Evolutionary conservation across 2,888 invertebrate genomes (phyloP), one percentile per base, ranked within the genome.

Genomic region (Digitonthophagus gazella): DNA sequence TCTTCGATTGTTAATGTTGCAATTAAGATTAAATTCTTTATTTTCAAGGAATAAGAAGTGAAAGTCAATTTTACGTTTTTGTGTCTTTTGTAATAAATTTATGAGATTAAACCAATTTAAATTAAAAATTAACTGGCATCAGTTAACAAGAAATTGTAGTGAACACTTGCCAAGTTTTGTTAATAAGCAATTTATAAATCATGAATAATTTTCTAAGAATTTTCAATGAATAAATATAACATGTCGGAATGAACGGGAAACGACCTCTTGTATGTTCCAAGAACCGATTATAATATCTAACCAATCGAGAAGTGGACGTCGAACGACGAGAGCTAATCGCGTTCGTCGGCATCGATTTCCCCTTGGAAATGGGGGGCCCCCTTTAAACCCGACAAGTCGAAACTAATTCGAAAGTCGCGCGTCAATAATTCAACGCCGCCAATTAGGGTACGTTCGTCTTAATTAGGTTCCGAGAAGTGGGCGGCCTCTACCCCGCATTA

Each of bases 371-470:
- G 58, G 58, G 14, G 58, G 16, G 14, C 15, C 18, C 16, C 58
- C 16, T 16, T 58, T 16, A 18, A 58, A 58, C 14, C 16, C 58
- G 61, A 61, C 19, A 20, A 61, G 61, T 18, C 61, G 16, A 20
- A 16, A 61, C 61, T 61, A 61, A 61, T 61, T 61, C 20, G 18
- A 61, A 18, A 61, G n/a, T 61, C 61, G 61, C 18, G 18, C 20
- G 20, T 61, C 61, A 61, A 61, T 61, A 61, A 61, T 61, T 61
- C 20, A 61, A 61, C n/a, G 15, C 20, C 61, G 61, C 61, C 61
- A 61, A 61, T 61, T 61, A 61, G 61, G 61, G 61, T 18, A 61
- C 61, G 61, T 61, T 61, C 61, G 20, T 61, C 61, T 61, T 61
- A 61, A 61, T 61, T 61, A 61, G 61, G 20, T 61, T 61, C 61